Evolutionary conservation across 2,797 vertebrate genomes (phyloP).

Genomic region (Rhadinocentrus ornatus): DNA sequence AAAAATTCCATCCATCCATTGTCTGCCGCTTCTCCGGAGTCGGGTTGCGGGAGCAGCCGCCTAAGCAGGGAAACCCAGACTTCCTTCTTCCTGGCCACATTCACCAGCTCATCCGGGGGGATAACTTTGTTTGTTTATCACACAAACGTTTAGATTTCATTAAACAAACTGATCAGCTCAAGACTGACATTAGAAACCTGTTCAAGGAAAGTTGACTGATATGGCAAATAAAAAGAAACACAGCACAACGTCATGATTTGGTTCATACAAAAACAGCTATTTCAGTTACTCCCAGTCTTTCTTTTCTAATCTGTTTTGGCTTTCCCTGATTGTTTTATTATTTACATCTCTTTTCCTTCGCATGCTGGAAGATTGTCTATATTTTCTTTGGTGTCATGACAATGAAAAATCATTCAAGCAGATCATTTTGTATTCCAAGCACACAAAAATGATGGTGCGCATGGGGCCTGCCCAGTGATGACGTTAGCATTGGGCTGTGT

Average conservation of each 20-base stretch:
- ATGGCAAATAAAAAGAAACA: too few species aligned
- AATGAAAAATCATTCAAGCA: slow-evolving; percentile 4
- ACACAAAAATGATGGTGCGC: slow-evolving; percentile 30
- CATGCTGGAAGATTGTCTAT: neutral
- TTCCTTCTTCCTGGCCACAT: too few species aligned
- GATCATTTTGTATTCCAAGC: slow-evolving; percentile 47
- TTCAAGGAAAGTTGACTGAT: neutral
- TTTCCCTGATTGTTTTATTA: neutral
- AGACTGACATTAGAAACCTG: too few species aligned
- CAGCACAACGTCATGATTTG: neutral
- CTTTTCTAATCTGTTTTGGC: slow-evolving; percentile 1
- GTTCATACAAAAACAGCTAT: neutral
- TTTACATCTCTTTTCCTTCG: slow-evolving; percentile 11
- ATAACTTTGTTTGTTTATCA: too few species aligned
- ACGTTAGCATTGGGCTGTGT: slow-evolving; percentile 27
- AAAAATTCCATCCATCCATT: too few species aligned
- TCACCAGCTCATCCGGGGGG: too few species aligned
- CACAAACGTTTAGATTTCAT: neutral
- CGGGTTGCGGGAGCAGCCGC: too few species aligned
- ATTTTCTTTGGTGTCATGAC: slow-evolving; percentile 10
- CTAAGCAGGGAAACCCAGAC: too few species aligned
- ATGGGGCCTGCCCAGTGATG: slow-evolving; percentile 25
- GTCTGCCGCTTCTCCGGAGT: too few species aligned
- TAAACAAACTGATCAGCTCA: neutral
- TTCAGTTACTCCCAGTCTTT: neutral